Base-by-base conservation (phyloP, 2,888 invertebrate species). In the Plutella xylostella region DNA sequence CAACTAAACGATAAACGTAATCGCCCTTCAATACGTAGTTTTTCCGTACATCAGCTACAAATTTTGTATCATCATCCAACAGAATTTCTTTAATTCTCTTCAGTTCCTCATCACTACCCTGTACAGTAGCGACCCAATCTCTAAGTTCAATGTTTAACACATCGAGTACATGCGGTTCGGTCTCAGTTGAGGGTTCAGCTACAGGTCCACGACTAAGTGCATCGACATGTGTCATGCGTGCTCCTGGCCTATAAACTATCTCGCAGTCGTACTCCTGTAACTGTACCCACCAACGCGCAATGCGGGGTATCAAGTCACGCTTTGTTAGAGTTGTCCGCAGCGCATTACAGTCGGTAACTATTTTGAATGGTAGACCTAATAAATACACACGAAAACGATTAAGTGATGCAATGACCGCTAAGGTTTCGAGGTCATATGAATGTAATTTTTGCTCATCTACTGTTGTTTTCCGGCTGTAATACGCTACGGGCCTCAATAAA, bases 401-500 rank as follows among this genome's bases (percentile, higher is more conserved):
- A 14, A 45, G 19, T 11, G 45, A 45, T 14, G 45, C 30, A 11
- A 45, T n/a, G 4, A 45, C 39, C 3, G 45, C 45, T n/a, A 45
- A 19, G 4, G 45, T 45, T 14, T 45, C 45, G 4, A 45, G 12
- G 3, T 45, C 45, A 22, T 31, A 45, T n/a, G 39, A 45, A 31
- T 45, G 45, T 9, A 45, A 33, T 30, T 39, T 45, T 2, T 19
- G 45, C 22, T 45, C 45, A 12, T 45, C 45, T 14, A 11, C 46
- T 1, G 37, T 42, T 3, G 48, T 57, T 21, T 55, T 40, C 4
- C 56, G 43, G 25, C 58, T 57, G 21, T 50, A 58, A 47, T 52
- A 58, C 0, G 56, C 51, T 11, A 57, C 51, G 0, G 54, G 51
- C 28, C 41, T 39, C 9, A 53, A 22, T 1, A 17, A 1, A 2